Evolutionary conservation across 2,113 vertebrate genomes (phyloP).

Genomic region (Hippoglossus stenolepis): DNA sequence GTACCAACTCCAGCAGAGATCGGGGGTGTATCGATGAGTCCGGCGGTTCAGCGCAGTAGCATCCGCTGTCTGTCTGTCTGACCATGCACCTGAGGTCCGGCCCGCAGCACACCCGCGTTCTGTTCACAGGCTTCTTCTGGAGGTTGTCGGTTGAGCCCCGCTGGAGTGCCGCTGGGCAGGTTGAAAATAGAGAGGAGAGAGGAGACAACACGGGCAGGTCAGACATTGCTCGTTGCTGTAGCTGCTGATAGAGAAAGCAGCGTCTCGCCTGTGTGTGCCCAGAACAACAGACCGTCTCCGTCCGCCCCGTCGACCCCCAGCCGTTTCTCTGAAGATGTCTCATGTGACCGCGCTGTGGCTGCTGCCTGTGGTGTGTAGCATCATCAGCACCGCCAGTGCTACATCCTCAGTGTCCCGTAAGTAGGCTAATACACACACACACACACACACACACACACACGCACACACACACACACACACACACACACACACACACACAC

Average conservation of each 20-base stretch:
- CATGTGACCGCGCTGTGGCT: conserved; percentile 2
- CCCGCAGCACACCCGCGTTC: background rate
- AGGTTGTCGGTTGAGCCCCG: background rate
- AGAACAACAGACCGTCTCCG: conserved; percentile 22
- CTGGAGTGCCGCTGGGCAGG: background rate
- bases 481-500: conserved; percentile 4
- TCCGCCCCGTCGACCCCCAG: background rate
- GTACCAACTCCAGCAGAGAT: conserved; percentile 51
- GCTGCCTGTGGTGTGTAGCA: conserved; percentile 50
- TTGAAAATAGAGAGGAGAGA: background rate
- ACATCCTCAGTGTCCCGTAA: conserved; percentile 67
- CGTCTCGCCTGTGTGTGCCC: background rate
- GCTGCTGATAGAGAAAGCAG: conserved; percentile 28
- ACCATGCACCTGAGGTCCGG: conserved; percentile 50
- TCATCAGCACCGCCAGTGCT: conserved; percentile 46
- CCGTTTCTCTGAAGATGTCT: conserved; percentile 40
- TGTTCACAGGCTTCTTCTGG: background rate
- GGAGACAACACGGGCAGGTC: background rate
- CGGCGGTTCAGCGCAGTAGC: background rate
- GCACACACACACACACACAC: conserved; percentile 4
- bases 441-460: conserved; percentile 16
- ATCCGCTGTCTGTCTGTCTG: conserved; percentile 9
- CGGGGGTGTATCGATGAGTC: conserved; percentile 49
- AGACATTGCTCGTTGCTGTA: conserved; percentile 2
- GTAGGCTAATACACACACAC: conserved; percentile 40